These are phyloP conservation scores for Eupelmus urozonus DNA, from an alignment of 2,888 invertebrate species.

Conservation along the genomic window DNA sequence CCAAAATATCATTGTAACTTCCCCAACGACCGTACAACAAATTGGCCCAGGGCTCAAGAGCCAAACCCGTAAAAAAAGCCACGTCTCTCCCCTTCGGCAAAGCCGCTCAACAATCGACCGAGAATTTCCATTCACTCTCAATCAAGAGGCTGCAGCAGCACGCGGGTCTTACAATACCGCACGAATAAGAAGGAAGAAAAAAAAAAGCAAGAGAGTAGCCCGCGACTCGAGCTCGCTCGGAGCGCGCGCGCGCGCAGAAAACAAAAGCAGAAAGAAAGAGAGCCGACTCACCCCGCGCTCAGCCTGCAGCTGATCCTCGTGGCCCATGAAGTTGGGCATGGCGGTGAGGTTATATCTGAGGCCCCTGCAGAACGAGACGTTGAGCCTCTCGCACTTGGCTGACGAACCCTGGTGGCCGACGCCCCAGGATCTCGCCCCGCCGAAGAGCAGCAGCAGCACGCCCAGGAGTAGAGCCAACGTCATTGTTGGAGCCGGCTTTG, in stretches of 20 bases:
- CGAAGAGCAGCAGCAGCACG: constrained; percentile 58
- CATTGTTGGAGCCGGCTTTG: too few species aligned
- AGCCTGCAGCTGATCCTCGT: constrained; percentile 88
- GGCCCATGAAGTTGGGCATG: constrained; percentile 92
- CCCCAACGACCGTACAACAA: too few species aligned
- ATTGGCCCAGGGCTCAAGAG: too few species aligned
- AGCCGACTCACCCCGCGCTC: constrained; percentile 84
- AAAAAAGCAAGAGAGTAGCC: not conserved
- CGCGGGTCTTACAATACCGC: not conserved
- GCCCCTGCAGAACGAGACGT: constrained; percentile 88
- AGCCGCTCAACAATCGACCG: not conserved
- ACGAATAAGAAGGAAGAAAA: not conserved
- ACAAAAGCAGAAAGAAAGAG: not conserved
- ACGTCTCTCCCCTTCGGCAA: not conserved
- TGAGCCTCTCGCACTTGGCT: constrained; percentile 87
- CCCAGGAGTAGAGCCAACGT: not conserved
- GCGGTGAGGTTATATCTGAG: constrained; percentile 91
- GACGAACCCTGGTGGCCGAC: constrained; percentile 75
- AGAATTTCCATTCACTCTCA: constrained; percentile 3
- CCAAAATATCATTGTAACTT: too few species aligned
- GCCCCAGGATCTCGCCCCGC: constrained; percentile 67
- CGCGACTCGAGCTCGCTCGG: too few species aligned
- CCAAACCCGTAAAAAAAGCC: not conserved
- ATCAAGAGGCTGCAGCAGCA: not conserved
- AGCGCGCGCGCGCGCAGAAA: too few species aligned